Evolutionary conservation across 1,140 invertebrate genomes (phyloP).

Genomic region (Pemphigus obesinymphae): DNA sequence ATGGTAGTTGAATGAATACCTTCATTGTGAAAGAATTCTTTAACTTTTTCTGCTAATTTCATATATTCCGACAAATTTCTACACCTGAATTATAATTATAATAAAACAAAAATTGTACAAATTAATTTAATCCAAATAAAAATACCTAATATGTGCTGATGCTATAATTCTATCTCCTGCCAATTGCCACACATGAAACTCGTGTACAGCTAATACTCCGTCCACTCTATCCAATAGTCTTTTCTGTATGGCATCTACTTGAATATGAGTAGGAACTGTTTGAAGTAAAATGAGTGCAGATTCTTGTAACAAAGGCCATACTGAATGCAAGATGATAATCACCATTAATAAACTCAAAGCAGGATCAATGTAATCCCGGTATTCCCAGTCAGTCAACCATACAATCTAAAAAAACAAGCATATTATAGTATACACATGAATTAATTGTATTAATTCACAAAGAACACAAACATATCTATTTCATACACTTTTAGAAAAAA

Average conservation of each 20-base stretch:
- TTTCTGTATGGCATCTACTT: constrained; percentile 82
- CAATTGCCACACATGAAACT: constrained; percentile 92
- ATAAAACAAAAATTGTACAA: neutral
- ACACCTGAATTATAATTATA: constrained; percentile 57
- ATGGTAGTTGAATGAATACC: constrained; percentile 89
- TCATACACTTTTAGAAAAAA: too few species aligned
- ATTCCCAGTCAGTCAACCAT: constrained; percentile 78
- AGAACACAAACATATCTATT: too few species aligned
- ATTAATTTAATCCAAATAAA: constrained; percentile 5
- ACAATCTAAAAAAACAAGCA: constrained; percentile 58
- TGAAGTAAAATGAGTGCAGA: constrained; percentile 84
- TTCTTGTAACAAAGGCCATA: constrained; percentile 81
- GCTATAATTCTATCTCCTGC: constrained; percentile 89
- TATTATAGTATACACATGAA: too few species aligned
- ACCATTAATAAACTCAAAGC: constrained; percentile 80
- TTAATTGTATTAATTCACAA: too few species aligned
- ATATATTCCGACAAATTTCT: constrained; percentile 83
- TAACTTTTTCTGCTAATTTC: constrained; percentile 89
- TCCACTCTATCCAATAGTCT: constrained; percentile 79
- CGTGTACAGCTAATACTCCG: constrained; percentile 85
- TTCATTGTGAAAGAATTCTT: constrained; percentile 92
- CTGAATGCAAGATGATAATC: constrained; percentile 71
- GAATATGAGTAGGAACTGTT: constrained; percentile 88
- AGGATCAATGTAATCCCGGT: constrained; percentile 86
- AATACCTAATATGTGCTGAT: constrained; percentile 80